phyloP scores from a whole-genome alignment of 2,888 invertebrate species.

The Drosophila meridionalis region DNA sequence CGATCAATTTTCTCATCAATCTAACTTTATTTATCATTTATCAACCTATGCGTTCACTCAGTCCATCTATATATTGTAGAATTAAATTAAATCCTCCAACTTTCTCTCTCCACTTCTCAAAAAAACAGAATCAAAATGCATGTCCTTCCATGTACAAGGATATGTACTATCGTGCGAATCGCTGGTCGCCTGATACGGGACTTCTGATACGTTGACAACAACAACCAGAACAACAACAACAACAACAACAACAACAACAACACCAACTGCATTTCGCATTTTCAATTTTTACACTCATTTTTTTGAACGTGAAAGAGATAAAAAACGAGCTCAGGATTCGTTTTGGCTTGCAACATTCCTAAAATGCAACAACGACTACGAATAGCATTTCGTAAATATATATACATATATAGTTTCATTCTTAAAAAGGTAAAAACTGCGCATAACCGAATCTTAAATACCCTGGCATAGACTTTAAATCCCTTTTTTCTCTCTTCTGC shows the following conservation, averaged over 20 bases:
- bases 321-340: constrained; percentile 60
- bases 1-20: too few relatives aligned
- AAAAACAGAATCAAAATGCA: constrained; percentile 86
- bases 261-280: constrained; percentile 52
- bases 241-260: constrained; percentile 40
- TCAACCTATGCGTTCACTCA: too few relatives aligned
- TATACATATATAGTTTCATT: constrained; percentile 6
- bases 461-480: constrained; percentile 31
- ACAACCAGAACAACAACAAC: constrained; percentile 36
- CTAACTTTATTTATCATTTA: too few relatives aligned
- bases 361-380: constrained; percentile 19
- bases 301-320: constrained; percentile 27
- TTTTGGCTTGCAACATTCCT: constrained; percentile 61
- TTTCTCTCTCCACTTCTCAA: neutral
- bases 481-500: neutral
- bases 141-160: constrained; percentile 96
- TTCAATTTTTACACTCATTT: constrained; percentile 64
- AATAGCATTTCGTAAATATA: constrained; percentile 4
- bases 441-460: constrained; percentile 16
- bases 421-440: neutral
- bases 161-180: constrained; percentile 91
- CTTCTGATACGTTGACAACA: constrained; percentile 84
- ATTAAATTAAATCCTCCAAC: too few relatives aligned
- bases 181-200: constrained; percentile 85
- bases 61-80: too few relatives aligned